A percentile compares a stretch with the other conserved stretches of the same genome.
Conservation (phyloP, 2,113 vertebrate species). For the Centropus bengalensis region DNA sequence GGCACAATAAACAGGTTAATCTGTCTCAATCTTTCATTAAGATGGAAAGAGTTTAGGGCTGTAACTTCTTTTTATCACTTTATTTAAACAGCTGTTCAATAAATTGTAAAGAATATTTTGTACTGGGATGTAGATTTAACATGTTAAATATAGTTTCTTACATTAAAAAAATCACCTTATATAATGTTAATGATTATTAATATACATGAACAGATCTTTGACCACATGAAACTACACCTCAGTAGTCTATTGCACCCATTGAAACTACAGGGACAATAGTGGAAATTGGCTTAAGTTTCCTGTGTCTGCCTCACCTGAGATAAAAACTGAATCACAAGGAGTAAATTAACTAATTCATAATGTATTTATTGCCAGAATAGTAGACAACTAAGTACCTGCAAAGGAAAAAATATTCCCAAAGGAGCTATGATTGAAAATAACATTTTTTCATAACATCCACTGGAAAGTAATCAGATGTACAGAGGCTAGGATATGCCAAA, state of each 20-base stretch:
- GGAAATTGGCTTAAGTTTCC: not conserved
- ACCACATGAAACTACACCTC: not conserved
- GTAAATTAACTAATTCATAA: not conserved
- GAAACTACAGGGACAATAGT: not conserved
- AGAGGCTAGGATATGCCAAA: not conserved
- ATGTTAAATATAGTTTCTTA: not conserved
- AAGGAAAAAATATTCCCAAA: not conserved
- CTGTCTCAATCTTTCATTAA: constrained; percentile 24
- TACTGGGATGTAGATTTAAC: not conserved
- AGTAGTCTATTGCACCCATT: not conserved
- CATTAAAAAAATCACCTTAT: not conserved
- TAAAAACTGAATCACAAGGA: not conserved
- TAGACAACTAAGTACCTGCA: not conserved
- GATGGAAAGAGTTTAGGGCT: not conserved
- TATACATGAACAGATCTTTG: not conserved
- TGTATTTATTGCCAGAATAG: not conserved
- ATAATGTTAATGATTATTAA: not conserved
- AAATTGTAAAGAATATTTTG: not conserved
- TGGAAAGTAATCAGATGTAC: not conserved
- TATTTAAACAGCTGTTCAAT: constrained; percentile 55
- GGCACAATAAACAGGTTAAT: constrained; percentile 55
- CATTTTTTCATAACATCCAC: not conserved
- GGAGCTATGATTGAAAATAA: not conserved
- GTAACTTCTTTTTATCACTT: not conserved
- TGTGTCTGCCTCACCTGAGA: not conserved